Evolutionary conservation across 2,113 vertebrate species (phyloP).

Genomic region (Anhinga anhinga): DNA sequence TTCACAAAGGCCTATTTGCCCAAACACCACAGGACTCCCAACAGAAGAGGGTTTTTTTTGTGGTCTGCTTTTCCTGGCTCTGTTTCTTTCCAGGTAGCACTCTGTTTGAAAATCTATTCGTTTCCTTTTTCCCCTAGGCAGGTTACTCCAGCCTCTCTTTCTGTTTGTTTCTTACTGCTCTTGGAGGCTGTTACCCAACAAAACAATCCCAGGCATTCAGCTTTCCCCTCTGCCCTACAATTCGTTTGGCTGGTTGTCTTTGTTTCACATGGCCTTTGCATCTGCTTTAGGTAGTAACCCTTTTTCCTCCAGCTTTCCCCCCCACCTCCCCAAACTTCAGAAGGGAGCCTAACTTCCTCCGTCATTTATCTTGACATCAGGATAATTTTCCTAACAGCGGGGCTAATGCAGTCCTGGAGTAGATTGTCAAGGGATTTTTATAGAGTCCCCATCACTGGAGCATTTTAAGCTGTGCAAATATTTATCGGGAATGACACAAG

Average conservation of each 20-base stretch:
- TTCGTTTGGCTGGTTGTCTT: neutral
- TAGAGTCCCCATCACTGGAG: neutral
- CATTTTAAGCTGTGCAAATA: neutral
- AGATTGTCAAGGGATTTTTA: slow-evolving; percentile 24
- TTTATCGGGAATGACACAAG: neutral
- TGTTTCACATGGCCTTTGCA: neutral
- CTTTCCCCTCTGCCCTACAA: neutral
- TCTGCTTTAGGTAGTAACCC: neutral
- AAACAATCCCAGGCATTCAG: neutral
- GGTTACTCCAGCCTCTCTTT: neutral
- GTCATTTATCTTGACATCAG: neutral
- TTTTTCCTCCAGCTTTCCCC: neutral
- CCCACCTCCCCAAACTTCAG: neutral
- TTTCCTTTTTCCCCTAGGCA: neutral
- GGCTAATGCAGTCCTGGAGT: neutral
- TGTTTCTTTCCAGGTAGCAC: neutral
- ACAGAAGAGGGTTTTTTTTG: neutral
- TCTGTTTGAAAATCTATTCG: neutral
- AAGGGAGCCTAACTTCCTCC: neutral
- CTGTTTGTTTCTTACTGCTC: neutral
- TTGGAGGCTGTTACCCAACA: neutral
- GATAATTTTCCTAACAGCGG: slow-evolving; percentile 4
- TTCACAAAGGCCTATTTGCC: neutral
- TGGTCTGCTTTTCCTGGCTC: neutral
- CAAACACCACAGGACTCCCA: neutral